Evolutionary conservation across 2,888 invertebrate genomes (phyloP).

Genomic region (Schizotus pectinicornis): DNA sequence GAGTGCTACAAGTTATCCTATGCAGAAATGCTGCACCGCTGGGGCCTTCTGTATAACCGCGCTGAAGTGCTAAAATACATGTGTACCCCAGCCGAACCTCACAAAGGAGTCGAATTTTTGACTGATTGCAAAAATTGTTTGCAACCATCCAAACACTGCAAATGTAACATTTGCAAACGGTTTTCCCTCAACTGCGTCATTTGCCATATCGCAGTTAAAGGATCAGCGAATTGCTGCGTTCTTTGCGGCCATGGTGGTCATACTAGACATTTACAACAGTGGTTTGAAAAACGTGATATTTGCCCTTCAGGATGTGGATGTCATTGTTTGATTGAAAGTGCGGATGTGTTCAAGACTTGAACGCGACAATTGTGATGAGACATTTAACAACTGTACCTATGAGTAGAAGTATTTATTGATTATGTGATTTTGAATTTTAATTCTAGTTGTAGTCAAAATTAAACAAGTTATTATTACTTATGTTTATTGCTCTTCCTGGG

Average conservation of each 20-base stretch:
- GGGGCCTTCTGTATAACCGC: slow-evolving; percentile 57
- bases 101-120: slow-evolving; percentile 71
- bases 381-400: background rate
- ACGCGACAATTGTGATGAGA: slow-evolving; percentile 17
- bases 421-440: background rate
- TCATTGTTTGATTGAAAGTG: slow-evolving; percentile 77
- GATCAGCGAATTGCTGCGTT: slow-evolving; percentile 83
- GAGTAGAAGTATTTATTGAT: too few species aligned
- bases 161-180: slow-evolving; percentile 76
- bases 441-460: too few species aligned
- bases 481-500: too few species aligned
- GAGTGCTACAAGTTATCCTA: slow-evolving; percentile 87
- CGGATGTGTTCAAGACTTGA: slow-evolving; percentile 59
- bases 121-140: slow-evolving; percentile 76
- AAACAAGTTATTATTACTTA: too few species aligned
- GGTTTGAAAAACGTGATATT: slow-evolving; percentile 77
- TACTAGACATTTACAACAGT: slow-evolving; percentile 79
- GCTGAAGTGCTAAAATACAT: slow-evolving; percentile 70
- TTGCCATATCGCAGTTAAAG: slow-evolving; percentile 86
- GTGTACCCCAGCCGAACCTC: slow-evolving; percentile 55
- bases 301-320: slow-evolving; percentile 96
- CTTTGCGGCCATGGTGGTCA: slow-evolving; percentile 95
- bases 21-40: slow-evolving; percentile 81
- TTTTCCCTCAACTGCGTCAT: slow-evolving; percentile 81
- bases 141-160: slow-evolving; percentile 69